phyloP scores from a whole-genome alignment of 2,113 vertebrate species.

The Oncorhynchus nerka region DNA sequence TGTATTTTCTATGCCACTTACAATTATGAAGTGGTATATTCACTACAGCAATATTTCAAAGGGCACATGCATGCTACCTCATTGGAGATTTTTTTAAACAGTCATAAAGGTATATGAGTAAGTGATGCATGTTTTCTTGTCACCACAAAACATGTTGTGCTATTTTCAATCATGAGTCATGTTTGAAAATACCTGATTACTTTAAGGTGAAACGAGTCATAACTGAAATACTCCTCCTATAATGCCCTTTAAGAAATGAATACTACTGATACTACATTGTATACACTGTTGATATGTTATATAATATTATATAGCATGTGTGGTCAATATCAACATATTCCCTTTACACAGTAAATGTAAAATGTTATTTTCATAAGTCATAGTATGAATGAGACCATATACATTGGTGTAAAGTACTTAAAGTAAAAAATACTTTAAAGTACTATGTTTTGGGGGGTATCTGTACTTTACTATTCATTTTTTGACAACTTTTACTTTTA shows the following conservation, averaged over 20 bases:
- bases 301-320: not conserved
- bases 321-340: not conserved
- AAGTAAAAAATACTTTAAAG: no score
- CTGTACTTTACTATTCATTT: no score
- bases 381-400: not conserved
- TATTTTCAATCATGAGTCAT: not conserved
- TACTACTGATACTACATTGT: not conserved
- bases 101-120: no score
- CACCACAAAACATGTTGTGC: not conserved
- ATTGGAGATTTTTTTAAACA: no score
- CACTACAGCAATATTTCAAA: no score
- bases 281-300: no score
- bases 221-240: not conserved
- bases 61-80: no score
- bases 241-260: not conserved
- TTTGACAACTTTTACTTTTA: no score
- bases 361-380: not conserved
- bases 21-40: no score
- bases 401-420: not conserved
- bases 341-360: not conserved
- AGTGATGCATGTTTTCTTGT: not conserved
- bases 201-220: not conserved
- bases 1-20: no score
- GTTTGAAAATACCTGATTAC: not conserved
- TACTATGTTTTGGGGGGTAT: no score